Evolutionary conservation across 1,140 invertebrate genomes (phyloP).

Genomic region (Meloidogyne exigua): DNA sequence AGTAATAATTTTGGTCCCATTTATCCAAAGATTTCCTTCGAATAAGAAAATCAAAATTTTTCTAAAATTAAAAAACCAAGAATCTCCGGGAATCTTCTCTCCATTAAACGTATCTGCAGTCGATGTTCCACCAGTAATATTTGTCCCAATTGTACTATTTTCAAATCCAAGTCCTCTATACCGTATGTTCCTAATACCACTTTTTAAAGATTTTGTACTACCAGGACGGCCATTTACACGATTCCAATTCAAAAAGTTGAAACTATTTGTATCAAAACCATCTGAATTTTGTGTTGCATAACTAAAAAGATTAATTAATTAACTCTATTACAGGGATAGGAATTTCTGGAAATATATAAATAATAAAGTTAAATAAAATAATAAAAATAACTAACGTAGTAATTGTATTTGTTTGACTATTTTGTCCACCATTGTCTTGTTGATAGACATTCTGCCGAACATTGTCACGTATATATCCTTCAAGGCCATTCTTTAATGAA

Average conservation of each 20-base stretch:
- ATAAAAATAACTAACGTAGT: constrained; percentile 14
- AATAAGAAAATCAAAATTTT: background rate
- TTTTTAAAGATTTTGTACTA: background rate
- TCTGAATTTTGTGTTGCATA: constrained; percentile 15
- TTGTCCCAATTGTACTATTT: background rate
- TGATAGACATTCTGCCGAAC: background rate
- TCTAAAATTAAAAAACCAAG: constrained; percentile 7
- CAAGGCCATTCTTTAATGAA: constrained; percentile 7
- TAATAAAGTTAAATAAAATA: background rate
- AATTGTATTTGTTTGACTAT: constrained; percentile 23
- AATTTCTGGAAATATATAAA: background rate
- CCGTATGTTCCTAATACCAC: background rate
- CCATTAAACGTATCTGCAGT: background rate
- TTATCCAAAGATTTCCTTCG: constrained; percentile 11
- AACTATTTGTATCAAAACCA: constrained; percentile 16
- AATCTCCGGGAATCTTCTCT: background rate
- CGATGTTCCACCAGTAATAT: background rate
- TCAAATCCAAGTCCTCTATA: background rate
- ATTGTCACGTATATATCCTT: background rate
- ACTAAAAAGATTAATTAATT: background rate
- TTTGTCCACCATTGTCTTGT: background rate
- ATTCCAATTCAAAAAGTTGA: constrained; percentile 16
- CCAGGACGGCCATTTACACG: background rate
- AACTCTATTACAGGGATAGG: background rate
- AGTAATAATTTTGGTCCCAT: constrained; percentile 29